These are phyloP conservation scores for Melinaea menophilus DNA, from an alignment of 2,888 invertebrate species.

Conservation along the genomic window DNA sequence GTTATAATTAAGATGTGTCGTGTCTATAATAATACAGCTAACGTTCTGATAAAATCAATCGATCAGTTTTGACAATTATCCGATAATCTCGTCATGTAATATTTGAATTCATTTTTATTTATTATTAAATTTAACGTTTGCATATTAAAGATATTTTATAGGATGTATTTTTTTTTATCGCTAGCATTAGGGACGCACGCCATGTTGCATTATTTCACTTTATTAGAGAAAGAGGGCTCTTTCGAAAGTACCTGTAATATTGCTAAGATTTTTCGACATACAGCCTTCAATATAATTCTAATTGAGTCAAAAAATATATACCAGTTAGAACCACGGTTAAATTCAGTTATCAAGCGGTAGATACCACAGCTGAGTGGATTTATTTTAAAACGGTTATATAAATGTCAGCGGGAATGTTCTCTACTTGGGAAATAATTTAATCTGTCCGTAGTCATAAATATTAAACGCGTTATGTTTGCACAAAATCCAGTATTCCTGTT, in stretches of 20 bases:
- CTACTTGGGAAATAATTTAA: conserved; percentile 54
- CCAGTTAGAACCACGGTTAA: not conserved
- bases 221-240: conserved; percentile 45
- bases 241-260: conserved; percentile 26
- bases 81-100: conserved; percentile 24
- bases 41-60: conserved; percentile 31
- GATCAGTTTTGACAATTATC: conserved; percentile 31
- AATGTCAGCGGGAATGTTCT: conserved; percentile 44
- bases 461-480: conserved; percentile 50
- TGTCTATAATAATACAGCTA: conserved; percentile 29
- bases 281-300: too few relatives aligned
- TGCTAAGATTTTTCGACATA: not conserved
- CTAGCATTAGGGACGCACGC: not conserved
- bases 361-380: conserved; percentile 36
- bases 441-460: conserved; percentile 52
- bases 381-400: conserved; percentile 53
- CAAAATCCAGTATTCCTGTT: conserved; percentile 38
- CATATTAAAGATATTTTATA: not conserved
- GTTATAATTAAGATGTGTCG: conserved; percentile 24
- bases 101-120: conserved; percentile 14
- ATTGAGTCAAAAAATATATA: not conserved
- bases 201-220: conserved; percentile 14
- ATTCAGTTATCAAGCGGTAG: not conserved
- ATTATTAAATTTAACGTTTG: too few relatives aligned
- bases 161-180: not conserved